Evolutionary conservation across 1,140 invertebrate genomes (phyloP).

Genomic region (Ctenoplectra terminalis): DNA sequence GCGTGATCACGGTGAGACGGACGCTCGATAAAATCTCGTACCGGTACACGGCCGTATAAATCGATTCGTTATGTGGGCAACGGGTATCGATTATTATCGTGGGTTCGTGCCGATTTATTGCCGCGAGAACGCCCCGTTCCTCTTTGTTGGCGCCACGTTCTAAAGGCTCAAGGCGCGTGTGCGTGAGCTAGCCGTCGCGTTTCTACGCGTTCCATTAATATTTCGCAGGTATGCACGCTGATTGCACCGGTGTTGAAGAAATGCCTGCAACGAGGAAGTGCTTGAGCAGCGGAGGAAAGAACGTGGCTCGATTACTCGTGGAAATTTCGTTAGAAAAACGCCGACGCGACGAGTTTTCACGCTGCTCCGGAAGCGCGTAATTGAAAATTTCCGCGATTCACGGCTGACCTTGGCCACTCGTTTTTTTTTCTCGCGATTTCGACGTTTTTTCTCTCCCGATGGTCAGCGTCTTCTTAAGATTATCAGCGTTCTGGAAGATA

Average conservation of each 20-base stretch:
- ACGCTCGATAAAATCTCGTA: background rate
- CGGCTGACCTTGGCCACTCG: background rate
- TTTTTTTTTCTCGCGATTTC: background rate
- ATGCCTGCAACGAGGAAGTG: constrained; percentile 12
- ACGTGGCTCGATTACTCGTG: background rate
- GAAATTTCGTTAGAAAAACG: constrained; percentile 1
- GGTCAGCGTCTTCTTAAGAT: too few species aligned
- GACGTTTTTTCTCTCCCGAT: background rate
- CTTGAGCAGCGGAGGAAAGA: background rate
- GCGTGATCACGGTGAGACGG: constrained; percentile 1
- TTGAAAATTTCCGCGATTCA: constrained; percentile 6
- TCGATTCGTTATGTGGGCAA: constrained; percentile 67
- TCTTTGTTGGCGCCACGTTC: constrained; percentile 61
- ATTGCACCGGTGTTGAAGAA: constrained; percentile 14
- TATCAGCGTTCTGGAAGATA: background rate
- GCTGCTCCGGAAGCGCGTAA: too few species aligned
- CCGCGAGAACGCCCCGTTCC: constrained; percentile 25
- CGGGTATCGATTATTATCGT: constrained; percentile 69
- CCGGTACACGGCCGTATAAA: constrained; percentile 49
- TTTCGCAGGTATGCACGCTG: constrained; percentile 21
- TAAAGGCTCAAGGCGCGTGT: background rate
- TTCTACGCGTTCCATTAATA: constrained; percentile 6
- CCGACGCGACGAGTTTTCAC: background rate
- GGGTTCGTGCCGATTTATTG: constrained; percentile 65
- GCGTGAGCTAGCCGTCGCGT: background rate